Conservation (phyloP, 2,113 vertebrate genomes). For the Grammomys surdaster region DNA sequence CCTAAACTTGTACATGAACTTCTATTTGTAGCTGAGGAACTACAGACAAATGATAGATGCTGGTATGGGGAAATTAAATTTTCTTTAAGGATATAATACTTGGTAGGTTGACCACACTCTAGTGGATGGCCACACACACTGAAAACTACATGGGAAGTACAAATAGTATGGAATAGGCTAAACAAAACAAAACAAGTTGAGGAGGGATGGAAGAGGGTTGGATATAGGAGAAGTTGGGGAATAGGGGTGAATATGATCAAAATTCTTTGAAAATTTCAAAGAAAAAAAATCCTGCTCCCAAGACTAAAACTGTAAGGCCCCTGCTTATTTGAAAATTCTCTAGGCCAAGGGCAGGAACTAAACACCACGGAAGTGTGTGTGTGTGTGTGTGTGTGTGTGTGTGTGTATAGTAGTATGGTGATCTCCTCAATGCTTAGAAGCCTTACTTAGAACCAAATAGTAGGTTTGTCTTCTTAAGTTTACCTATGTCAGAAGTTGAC, state of each 20-base stretch:
- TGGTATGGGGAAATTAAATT: background rate
- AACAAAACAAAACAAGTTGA: background rate
- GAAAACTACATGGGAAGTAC: background rate
- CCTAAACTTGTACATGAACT: background rate
- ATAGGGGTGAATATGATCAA: background rate
- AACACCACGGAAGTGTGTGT: background rate
- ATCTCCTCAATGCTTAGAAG: background rate
- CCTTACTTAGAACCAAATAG: background rate
- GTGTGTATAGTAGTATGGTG: background rate
- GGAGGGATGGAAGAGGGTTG: background rate
- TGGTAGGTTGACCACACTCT: background rate
- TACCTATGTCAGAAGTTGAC: background rate
- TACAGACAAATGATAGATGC: background rate
- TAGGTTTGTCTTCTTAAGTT: background rate
- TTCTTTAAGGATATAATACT: background rate
- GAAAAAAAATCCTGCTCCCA: background rate
- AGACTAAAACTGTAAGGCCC: background rate
- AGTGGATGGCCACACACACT: accelerated
- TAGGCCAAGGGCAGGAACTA: background rate
- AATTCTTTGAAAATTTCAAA: background rate
- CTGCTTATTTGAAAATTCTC: background rate
- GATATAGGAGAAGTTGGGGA: background rate
- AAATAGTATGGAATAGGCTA: background rate
- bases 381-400: background rate
- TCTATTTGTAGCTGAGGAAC: background rate